Evolutionary conservation across 2,113 vertebrate species (phyloP), one percentile per base, ranked within the genome.

Genomic region (Atractosteus spatula): DNA sequence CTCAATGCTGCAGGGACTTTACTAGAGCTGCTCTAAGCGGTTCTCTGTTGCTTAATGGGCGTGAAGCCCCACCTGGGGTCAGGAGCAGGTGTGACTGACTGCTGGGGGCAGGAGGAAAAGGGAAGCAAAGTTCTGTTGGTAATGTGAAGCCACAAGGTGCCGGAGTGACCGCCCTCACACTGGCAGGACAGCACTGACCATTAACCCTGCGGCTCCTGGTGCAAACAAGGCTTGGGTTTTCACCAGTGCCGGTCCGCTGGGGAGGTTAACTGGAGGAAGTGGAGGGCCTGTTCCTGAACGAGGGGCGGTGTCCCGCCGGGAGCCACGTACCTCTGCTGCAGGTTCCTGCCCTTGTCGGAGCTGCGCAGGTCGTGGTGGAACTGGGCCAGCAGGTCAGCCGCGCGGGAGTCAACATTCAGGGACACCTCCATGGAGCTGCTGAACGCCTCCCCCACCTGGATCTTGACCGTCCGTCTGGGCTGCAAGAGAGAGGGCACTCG

Each of bases 381-480:
- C 83, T 93, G 91, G 55, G 78, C 82, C 56, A 96, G 79, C 77
- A 96, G 89, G 76, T 95, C 93, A 2, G 89, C 88, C 3, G 89
- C 91, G 67, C 82, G 84, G 4, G 89, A 95, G 64, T 84, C 86
- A 8, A 86, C 77, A 62, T 87, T 91, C 81, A 96, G 80, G 62
- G 84, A 88, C 67, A 93, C 89, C 76, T 93, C 90, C 74, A 96
- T 86, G 0, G 90, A 87, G 68, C 89, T 85, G 75, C 85, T 93
- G 77, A 88, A 66, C 7, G 88, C 81, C 5, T 94, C 88, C 0
- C 88, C 88, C 0, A 89, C 81, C 0, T 94, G 90, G 77, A 95
- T 83, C 83, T 95, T 95, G 66, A 96, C 92, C 2, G 82, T 81
- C 62, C 92, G 92, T 78, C 85, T 90, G 17, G 83, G 85, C 93